Conservation (phyloP, 2,113 vertebrate species). For the Corvus hawaiiensis region DNA sequence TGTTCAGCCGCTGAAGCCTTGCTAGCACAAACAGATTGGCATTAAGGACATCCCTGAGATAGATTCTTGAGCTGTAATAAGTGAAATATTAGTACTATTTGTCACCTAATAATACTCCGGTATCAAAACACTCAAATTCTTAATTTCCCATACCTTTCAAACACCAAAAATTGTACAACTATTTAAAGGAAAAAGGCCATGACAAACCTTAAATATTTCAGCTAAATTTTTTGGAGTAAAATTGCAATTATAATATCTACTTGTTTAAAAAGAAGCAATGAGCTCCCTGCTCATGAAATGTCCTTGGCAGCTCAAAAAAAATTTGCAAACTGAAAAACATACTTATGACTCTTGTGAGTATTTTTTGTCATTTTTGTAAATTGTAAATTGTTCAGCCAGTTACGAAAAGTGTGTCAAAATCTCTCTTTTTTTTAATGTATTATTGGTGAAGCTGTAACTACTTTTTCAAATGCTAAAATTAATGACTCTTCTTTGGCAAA, state of each 20-base stretch:
- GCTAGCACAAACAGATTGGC: not conserved
- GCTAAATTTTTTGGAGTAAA: not conserved
- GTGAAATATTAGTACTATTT: not conserved
- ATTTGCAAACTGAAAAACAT: not conserved
- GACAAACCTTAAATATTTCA: not conserved
- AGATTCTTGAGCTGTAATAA: not conserved
- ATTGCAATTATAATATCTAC: not conserved
- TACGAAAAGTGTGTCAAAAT: not conserved
- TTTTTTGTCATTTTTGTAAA: not conserved
- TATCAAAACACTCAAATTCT: not conserved
- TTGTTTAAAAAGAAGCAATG: not conserved
- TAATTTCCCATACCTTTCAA: not conserved
- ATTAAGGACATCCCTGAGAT: not conserved
- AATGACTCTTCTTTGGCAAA: not conserved
- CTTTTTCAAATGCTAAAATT: not conserved
- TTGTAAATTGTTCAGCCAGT: not conserved
- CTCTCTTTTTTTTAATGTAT: not conserved
- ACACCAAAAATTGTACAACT: not conserved
- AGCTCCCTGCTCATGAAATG: not conserved
- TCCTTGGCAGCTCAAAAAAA: not conserved
- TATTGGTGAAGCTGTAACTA: not conserved
- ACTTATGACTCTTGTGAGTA: not conserved
- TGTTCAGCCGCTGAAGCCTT: not conserved
- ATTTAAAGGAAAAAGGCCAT: not conserved
- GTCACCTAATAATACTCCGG: not conserved